A percentile compares a stretch with the other conserved stretches of the same genome.
phyloP scores from a whole-genome alignment of 2,797 vertebrate genomes.

The Cossypha niveicapilla region DNA sequence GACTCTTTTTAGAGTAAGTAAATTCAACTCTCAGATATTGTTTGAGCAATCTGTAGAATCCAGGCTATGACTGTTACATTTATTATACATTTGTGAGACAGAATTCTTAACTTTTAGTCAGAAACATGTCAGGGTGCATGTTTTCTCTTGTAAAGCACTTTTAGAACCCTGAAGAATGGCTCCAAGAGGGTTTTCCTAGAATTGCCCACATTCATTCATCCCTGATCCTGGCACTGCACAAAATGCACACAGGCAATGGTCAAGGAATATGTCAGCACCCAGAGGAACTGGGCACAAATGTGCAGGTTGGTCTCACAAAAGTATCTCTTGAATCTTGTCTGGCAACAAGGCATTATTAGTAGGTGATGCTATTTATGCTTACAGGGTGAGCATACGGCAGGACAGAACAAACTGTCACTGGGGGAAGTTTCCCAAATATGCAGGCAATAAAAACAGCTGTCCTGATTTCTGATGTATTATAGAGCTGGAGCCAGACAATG shows the following conservation, averaged over 20 bases:
- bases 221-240: neutral
- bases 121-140: neutral
- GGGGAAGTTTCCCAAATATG: neutral
- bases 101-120: neutral
- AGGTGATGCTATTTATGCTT: neutral
- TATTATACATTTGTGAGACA: neutral
- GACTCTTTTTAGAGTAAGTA: neutral
- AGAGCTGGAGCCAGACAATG: neutral
- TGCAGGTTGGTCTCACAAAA: neutral
- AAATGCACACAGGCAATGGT: neutral
- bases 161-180: neutral
- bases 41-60: neutral
- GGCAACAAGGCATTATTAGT: neutral
- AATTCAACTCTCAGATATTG: neutral
- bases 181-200: neutral
- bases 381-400: neutral
- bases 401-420: neutral
- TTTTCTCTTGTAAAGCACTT: neutral
- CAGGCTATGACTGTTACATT: neutral
- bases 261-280: neutral
- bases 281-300: neutral
- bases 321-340: neutral
- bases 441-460: neutral
- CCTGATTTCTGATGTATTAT: neutral
- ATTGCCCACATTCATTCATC: neutral